Evolutionary conservation across 2,797 vertebrate genomes (phyloP).

Genomic region (Lagocephalus sceleratus): DNA sequence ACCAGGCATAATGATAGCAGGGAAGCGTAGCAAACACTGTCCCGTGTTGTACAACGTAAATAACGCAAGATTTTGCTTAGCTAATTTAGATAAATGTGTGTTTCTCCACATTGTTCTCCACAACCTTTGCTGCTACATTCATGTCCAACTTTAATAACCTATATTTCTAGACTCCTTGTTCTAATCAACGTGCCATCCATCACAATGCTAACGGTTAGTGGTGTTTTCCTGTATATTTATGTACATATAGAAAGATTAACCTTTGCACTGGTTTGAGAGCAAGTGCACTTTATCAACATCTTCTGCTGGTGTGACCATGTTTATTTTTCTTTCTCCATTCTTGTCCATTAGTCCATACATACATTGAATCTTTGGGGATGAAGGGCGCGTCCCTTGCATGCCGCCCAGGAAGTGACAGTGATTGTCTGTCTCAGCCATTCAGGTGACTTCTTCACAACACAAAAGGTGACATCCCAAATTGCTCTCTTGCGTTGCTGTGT

Average conservation of each 20-base stretch:
- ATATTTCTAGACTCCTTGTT: conserved; percentile 23
- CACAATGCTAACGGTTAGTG: conserved; percentile 45
- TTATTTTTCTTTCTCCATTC: conserved; percentile 10
- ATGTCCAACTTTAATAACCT: conserved; percentile 20
- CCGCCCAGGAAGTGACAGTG: conserved; percentile 19
- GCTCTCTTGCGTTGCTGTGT: conserved; percentile 20
- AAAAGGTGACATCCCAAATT: conserved; percentile 41
- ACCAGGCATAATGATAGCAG: conserved; percentile 25
- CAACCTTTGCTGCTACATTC: conserved; percentile 22
- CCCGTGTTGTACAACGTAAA: neutral
- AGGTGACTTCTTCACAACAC: conserved; percentile 37
- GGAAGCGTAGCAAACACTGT: conserved; percentile 19
- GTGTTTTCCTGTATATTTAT: conserved; percentile 40
- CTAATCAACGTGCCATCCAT: conserved; percentile 37
- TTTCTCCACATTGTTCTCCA: neutral
- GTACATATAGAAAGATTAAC: conserved; percentile 46
- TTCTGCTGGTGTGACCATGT: conserved; percentile 40
- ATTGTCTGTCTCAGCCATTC: conserved; percentile 26
- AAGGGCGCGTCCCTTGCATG: conserved; percentile 12
- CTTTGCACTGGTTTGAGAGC: conserved; percentile 55
- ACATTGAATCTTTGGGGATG: conserved; percentile 13
- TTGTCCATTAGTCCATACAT: conserved; percentile 1
- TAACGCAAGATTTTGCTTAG: conserved; percentile 4
- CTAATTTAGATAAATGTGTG: conserved; percentile 10
- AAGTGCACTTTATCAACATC: conserved; percentile 66